phyloP scores from a whole-genome alignment of 2,888 invertebrate species.

The Volucella inflata region DNA sequence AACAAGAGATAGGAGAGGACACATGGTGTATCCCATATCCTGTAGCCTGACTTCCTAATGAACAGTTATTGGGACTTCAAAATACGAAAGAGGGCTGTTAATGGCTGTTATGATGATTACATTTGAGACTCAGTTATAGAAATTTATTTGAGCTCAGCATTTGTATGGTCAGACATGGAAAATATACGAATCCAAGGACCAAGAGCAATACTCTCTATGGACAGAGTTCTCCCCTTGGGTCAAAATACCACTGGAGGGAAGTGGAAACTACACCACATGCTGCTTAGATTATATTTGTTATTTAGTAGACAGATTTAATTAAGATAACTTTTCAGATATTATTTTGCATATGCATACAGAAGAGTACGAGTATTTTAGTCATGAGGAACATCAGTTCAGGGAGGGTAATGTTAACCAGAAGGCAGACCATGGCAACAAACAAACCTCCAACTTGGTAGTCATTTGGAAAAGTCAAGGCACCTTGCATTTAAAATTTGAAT shows the following conservation, averaged over 20 bases:
- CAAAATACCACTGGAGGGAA: conserved; percentile 39
- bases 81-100: conserved; percentile 66
- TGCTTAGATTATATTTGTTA: conserved; percentile 52
- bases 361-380: neutral
- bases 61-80: conserved; percentile 63
- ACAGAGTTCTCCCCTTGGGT: conserved; percentile 2
- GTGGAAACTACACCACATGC: conserved; percentile 26
- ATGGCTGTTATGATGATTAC: conserved; percentile 72
- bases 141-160: conserved; percentile 64
- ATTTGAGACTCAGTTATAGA: conserved; percentile 69
- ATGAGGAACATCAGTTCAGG: neutral
- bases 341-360: conserved; percentile 57
- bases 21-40: neutral
- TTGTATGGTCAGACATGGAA: conserved; percentile 19
- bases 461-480: too few species aligned
- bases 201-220: conserved; percentile 2
- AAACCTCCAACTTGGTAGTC: neutral
- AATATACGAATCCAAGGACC: conserved; percentile 4
- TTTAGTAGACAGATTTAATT: conserved; percentile 72
- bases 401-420: neutral
- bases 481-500: too few species aligned
- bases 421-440: neutral
- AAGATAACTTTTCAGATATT: conserved; percentile 72
- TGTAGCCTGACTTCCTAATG: conserved; percentile 57
- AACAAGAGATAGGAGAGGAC: conserved; percentile 7